A percentile compares a stretch with the other conserved stretches of the same genome.
Conservation (phyloP, 2,888 invertebrate species). For the Atethmia centrago region DNA sequence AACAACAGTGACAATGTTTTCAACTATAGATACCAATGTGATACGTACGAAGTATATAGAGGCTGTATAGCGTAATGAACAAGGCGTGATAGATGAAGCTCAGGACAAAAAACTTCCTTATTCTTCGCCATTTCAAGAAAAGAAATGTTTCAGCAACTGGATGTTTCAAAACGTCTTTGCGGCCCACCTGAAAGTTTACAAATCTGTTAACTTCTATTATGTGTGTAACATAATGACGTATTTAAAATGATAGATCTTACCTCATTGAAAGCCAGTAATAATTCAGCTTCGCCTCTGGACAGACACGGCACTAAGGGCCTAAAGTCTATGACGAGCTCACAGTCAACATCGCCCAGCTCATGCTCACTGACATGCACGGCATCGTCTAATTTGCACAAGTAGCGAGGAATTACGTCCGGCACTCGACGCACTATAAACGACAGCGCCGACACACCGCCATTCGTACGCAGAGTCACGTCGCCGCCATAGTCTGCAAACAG, state of each 20-base stretch:
- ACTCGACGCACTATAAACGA: constrained; percentile 96
- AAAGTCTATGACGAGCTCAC: constrained; percentile 93
- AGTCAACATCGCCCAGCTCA: constrained; percentile 96
- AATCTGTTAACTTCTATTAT: background rate
- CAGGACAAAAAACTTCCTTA: constrained; percentile 95
- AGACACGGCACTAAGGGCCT: constrained; percentile 91
- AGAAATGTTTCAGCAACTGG: constrained; percentile 96
- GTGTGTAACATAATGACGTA: background rate
- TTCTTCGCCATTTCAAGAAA: constrained; percentile 95
- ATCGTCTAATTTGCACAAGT: constrained; percentile 93
- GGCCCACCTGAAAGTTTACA: constrained; percentile 91
- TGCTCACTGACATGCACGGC: constrained; percentile 95
- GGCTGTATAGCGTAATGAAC: constrained; percentile 94
- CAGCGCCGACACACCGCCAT: constrained; percentile 94
- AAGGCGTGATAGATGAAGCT: constrained; percentile 94
- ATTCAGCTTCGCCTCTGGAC: constrained; percentile 92
- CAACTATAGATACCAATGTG: background rate
- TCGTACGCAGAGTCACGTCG: constrained; percentile 95
- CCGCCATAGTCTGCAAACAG: constrained; percentile 92
- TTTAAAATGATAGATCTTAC: constrained; percentile 65
- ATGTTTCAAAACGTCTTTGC: constrained; percentile 94
- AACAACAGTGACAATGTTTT: too few relatives aligned
- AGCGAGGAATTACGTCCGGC: constrained; percentile 94
- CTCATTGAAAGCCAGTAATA: constrained; percentile 93
- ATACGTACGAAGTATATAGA: constrained; percentile 92